A percentile compares a stretch with the other conserved stretches of the same genome.
Evolutionary conservation across 2,797 vertebrate species (phyloP).

Genomic region (Esox masquinongy): DNA sequence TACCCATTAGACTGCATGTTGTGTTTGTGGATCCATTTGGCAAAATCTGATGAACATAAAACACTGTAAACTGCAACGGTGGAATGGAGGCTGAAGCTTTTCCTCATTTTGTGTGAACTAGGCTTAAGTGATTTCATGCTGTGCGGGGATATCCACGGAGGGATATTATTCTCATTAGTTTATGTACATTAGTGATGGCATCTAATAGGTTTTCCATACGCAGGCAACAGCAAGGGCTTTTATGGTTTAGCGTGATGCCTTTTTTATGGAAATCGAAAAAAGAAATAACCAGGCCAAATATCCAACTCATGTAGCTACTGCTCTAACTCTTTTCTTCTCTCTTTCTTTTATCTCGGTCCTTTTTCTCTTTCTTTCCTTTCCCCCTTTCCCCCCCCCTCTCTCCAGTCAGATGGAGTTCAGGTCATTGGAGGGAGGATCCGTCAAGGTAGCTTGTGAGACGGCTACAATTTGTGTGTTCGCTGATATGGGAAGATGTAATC

Average conservation of each 20-base stretch:
- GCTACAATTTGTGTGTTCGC: background rate
- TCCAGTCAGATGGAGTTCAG: background rate
- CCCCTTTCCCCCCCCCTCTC: background rate
- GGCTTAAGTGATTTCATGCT: slow-evolving; percentile 74
- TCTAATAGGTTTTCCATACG: slow-evolving; percentile 77
- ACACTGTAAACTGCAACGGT: slow-evolving; percentile 4
- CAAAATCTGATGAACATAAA: slow-evolving; percentile 51
- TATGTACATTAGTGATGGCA: slow-evolving; percentile 72
- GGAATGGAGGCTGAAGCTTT: slow-evolving; percentile 53
- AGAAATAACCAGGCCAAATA: slow-evolving; percentile 55
- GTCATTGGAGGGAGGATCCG: background rate
- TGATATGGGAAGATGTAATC: too few species aligned
- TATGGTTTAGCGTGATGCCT: slow-evolving; percentile 77
- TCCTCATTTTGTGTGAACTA: slow-evolving; percentile 60
- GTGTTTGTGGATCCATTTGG: background rate
- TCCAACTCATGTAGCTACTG: slow-evolving; percentile 25
- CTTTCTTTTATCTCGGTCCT: slow-evolving; percentile 2
- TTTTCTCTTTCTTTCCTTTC: slow-evolving; percentile 22
- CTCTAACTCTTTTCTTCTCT: slow-evolving; percentile 30
- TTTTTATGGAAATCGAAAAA: slow-evolving; percentile 80
- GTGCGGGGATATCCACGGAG: slow-evolving; percentile 56
- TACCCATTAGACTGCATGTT: background rate
- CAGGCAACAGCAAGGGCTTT: slow-evolving; percentile 59
- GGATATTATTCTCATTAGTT: slow-evolving; percentile 73
- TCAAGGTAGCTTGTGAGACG: background rate